Evolutionary conservation across 2,888 invertebrate genomes (phyloP), one percentile per base, ranked within the genome.

Genomic region (Ditylenchus weischeri): DNA sequence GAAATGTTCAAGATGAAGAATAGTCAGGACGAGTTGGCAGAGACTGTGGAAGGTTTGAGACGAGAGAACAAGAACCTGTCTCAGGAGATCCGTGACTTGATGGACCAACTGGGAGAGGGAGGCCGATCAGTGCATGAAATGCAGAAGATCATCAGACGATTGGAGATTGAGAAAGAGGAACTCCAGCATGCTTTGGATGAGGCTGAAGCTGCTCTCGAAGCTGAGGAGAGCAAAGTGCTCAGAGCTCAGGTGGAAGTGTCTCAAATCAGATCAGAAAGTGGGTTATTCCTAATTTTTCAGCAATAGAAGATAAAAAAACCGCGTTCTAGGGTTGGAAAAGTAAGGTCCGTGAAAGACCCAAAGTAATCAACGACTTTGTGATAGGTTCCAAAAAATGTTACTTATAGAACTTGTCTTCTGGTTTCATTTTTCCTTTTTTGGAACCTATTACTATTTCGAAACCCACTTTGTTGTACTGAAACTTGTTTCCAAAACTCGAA

Each of bases 1-100:
- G 98, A 98, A 87, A 88, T 98, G 84, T 98, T 80, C 72, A 78
- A 79, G 47, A 75, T 81, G 57, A 76, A 77, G 57, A 76, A 76
- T 70, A 72, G 75, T 54, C 81, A 81, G 63, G 81, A 81, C 61
- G 75, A 77, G 54, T 71, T 79, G 50, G 72, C 75, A 60, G 81
- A 81, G 60, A 79, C 93, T 86, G 89, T 94, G 83, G 96, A 98
- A 87, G 91, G 93, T 81, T 91, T 96, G 75, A 91, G 94, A 84
- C 91, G 96, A 84, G 98, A 98, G 87, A 98, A 98, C 90, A 98
- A 96, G 90, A 94, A 94, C 88, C 89, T 96, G 85, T 92, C 93
- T 82, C 72, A 96, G 87, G 98, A 98, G 88, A 96, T 98, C 87
- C 96, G 96, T 89, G 98, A 98, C 86, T 19, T 68, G 4, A 43